A percentile compares a stretch with the other conserved stretches of the same genome.
phyloP scores from a whole-genome alignment of 2,888 invertebrate species.

The Calameuta filiformis region DNA sequence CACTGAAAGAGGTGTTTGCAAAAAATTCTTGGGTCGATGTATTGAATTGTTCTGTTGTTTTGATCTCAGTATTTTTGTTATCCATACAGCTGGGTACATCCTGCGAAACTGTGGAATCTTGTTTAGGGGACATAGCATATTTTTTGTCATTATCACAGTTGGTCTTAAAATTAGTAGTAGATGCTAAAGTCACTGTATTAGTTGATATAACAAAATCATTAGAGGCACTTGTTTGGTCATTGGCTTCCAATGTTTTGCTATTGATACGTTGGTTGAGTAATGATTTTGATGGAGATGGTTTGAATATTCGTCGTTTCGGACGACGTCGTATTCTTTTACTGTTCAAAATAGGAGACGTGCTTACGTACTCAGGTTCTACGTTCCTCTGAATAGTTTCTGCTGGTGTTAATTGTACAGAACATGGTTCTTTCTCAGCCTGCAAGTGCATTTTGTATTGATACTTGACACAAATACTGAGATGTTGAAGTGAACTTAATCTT shows the following conservation, averaged over 20 bases:
- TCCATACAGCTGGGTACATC: no score
- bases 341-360: slow-evolving; percentile 40
- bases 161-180: no score
- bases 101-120: no score
- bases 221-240: no score
- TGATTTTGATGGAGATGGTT: slow-evolving; percentile 12
- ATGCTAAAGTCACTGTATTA: no score
- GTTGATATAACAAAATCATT: no score
- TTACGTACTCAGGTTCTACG: slow-evolving; percentile 22
- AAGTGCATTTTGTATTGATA: background rate
- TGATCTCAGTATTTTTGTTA: background rate
- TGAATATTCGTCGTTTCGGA: slow-evolving; percentile 47
- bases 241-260: no score
- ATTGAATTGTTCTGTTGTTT: slow-evolving; percentile 24
- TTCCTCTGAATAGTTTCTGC: slow-evolving; percentile 6
- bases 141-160: no score
- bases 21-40: slow-evolving; percentile 46
- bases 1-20: slow-evolving; percentile 38
- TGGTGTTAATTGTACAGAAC: slow-evolving; percentile 2
- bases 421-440: slow-evolving; percentile 9
- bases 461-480: no score
- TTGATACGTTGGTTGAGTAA: no score
- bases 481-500: no score
- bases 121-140: no score
- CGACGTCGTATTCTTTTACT: slow-evolving; percentile 31